Evolutionary conservation across 2,888 invertebrate genomes (phyloP), one percentile per base, ranked within the genome.

Genomic region (Bembecia ichneumoniformis): DNA sequence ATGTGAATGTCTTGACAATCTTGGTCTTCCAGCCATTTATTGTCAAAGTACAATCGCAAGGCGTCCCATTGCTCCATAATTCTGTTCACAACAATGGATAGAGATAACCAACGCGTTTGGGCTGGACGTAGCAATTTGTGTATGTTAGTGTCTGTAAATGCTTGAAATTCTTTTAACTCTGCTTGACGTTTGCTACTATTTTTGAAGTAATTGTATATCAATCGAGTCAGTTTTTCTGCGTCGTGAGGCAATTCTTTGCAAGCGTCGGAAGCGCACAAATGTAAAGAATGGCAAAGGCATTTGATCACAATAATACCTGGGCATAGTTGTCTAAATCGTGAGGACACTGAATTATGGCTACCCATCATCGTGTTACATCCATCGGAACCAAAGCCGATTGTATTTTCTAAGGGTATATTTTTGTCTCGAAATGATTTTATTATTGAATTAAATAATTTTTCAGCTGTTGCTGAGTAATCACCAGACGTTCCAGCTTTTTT

Each of bases 61-160:
- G 66, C 59, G 43, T 62, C 53, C 63, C 67, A 67, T 51, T 68
- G 64, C 49, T 65, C 60, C 7, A 65, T 17, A 9, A 70, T 57
- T 49, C 66, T 52, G 3, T 54, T 16, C 11, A 67, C 59, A 3
- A 64, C 64, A 46, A 55, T 47, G 9, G 35, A 11, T 35, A 66
- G 47, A 9, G 65, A 65, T 9, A 69, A 47, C 59, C 59, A 59
- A 44, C 57, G 40, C 4, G 57, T 59, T 49, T 58, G 58, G 7
- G 53, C 50, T 15, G 55, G 58, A 1, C 47, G 35, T 16, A 62
- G 43, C 16, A 61, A 50, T 52, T 57, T 58, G 15, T 61, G 59
- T 14, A 53, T 47, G 28, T 58, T 46, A 2, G 49, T 44, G 16
- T 56, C 53, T 45, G 47, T 36, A 44, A 56, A 56, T 10, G 35